Percentiles rank a stretch among this genome's conserved stretches.
Conservation (phyloP, 2,797 vertebrate genomes). For the Menidia menidia region DNA sequence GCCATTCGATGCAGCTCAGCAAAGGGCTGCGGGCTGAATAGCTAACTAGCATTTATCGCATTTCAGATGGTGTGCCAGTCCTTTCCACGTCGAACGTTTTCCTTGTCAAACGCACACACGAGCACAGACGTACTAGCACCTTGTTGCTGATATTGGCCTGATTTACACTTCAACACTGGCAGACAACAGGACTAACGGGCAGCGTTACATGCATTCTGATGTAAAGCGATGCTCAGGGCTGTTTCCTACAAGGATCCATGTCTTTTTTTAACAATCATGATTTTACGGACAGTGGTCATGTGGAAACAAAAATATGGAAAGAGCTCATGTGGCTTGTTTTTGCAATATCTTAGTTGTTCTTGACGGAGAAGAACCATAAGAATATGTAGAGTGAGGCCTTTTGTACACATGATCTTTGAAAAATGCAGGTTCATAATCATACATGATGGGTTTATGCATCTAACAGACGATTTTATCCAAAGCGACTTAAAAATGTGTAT, state of each 20-base stretch:
- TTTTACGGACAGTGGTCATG: conserved; percentile 32
- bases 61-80: conserved; percentile 34
- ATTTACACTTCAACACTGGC: conserved; percentile 26
- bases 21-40: conserved; percentile 50
- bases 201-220: conserved; percentile 60
- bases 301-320: not conserved
- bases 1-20: conserved; percentile 41
- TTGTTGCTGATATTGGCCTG: conserved; percentile 23
- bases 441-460: not conserved
- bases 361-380: no score
- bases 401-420: no score
- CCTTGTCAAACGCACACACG: not conserved
- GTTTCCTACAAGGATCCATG: conserved; percentile 39
- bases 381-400: no score
- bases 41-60: conserved; percentile 34
- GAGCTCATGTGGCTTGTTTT: not conserved
- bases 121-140: conserved; percentile 10
- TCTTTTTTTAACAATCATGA: conserved; percentile 50
- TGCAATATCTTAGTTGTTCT: no score
- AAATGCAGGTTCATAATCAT: no score
- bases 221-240: conserved; percentile 45
- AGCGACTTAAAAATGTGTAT: no score
- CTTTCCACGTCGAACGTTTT: conserved; percentile 17
- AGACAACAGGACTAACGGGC: conserved; percentile 23
- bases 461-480: no score